These are phyloP conservation scores for Papilio glaucus DNA, from an alignment of 1,140 invertebrate species.

Conservation along the genomic window DNA sequence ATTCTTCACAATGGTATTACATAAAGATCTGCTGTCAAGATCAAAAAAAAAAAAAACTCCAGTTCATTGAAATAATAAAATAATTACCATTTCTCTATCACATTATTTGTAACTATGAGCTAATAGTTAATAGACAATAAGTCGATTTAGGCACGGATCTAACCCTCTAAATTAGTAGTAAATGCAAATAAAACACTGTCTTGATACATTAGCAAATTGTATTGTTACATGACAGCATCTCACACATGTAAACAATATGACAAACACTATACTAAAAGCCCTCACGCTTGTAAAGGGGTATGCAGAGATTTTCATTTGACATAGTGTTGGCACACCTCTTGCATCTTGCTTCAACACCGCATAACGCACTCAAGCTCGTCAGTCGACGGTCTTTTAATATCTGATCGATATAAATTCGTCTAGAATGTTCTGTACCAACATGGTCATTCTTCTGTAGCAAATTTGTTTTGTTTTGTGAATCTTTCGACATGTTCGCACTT, in stretches of 20 bases:
- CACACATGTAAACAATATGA: background rate
- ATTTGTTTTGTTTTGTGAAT: no score
- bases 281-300: no score
- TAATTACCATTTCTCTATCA: constrained; percentile 50
- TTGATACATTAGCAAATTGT: constrained; percentile 53
- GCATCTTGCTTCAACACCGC: no score
- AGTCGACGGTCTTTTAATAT: no score
- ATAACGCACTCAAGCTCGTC: no score
- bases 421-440: no score
- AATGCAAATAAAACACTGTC: constrained; percentile 64
- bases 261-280: background rate
- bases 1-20: constrained; percentile 41
- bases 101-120: constrained; percentile 52
- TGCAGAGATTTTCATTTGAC: no score
- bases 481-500: no score
- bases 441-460: no score
- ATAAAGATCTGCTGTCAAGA: constrained; percentile 31
- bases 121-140: constrained; percentile 51
- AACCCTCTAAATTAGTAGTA: constrained; percentile 63
- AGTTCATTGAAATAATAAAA: constrained; percentile 42
- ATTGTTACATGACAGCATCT: no score
- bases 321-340: no score
- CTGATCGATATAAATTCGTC: no score
- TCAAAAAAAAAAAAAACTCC: constrained; percentile 39
- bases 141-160: constrained; percentile 62